Conservation (phyloP, 2,113 vertebrate genomes). For the Erinaceus europaeus region DNA sequence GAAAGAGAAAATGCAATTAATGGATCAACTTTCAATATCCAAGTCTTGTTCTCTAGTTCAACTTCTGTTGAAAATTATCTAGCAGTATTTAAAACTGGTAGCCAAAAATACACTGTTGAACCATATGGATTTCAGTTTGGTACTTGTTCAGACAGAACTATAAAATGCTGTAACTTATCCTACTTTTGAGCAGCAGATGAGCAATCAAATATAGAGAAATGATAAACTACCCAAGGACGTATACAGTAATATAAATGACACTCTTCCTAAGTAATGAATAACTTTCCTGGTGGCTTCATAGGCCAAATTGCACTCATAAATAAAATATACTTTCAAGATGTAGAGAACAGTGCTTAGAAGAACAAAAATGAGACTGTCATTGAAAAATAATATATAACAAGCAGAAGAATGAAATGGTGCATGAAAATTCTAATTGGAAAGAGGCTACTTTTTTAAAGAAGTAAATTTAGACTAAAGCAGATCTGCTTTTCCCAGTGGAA, state of each 20-base stretch:
- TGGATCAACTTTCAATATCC: background rate
- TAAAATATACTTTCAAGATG: conserved; percentile 7
- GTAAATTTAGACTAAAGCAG: background rate
- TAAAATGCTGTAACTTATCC: background rate
- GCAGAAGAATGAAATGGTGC: background rate
- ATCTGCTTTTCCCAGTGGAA: background rate
- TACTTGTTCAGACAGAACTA: background rate
- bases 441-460: background rate
- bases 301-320: background rate
- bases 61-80: background rate
- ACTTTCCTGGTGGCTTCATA: background rate
- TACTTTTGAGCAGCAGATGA: background rate
- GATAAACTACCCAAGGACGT: background rate
- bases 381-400: background rate
- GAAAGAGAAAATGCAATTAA: conserved; percentile 31
- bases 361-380: background rate
- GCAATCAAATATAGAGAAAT: background rate
- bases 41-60: background rate
- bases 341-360: background rate
- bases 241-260: fast-evolving
- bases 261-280: background rate
- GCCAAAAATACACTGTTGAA: background rate
- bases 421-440: background rate
- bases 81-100: background rate
- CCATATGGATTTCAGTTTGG: background rate